Conservation (phyloP, 2,797 vertebrate genomes). For the Alosa sapidissima region DNA sequence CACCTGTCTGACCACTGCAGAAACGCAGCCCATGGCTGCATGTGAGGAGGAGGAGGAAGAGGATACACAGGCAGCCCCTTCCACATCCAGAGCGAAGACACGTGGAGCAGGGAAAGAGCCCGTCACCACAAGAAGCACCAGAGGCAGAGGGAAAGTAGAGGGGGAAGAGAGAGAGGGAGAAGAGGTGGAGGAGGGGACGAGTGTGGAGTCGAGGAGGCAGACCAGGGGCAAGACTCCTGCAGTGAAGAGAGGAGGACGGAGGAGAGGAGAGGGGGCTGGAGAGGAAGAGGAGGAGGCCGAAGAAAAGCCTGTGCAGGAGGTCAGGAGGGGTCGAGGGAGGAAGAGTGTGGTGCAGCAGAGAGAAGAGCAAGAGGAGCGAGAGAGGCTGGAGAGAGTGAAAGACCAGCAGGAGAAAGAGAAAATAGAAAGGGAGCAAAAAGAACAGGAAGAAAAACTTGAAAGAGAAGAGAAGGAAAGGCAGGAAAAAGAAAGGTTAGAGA, state of each 20-base stretch:
- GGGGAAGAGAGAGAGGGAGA: neutral
- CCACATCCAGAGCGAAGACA: neutral
- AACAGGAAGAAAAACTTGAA: conserved; percentile 33
- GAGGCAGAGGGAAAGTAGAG: conserved; percentile 4
- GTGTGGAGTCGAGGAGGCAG: neutral
- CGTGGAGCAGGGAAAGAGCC: conserved; percentile 29
- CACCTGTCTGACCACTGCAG: neutral
- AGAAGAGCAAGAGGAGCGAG: neutral
- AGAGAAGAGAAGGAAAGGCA: conserved; percentile 25
- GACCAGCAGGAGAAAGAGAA: conserved; percentile 20
- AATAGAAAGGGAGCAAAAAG: conserved; percentile 30
- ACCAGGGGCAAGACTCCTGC: neutral
- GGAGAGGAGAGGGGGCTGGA: neutral
- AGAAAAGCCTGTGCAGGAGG: neutral
- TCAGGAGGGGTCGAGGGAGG: conserved; percentile 25
- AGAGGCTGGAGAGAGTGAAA: conserved; percentile 32
- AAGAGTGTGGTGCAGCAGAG: conserved; percentile 36
- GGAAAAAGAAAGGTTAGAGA: conserved; percentile 32
- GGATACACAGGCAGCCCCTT: neutral
- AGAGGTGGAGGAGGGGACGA: neutral
- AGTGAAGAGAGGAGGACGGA: conserved; percentile 13
- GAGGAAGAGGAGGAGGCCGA: conserved; percentile 26
- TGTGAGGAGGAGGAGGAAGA: conserved; percentile 5
- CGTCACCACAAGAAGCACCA: conserved; percentile 28
- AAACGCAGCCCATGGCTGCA: neutral